Evolutionary conservation across 2,797 vertebrate genomes (phyloP).

Genomic region (Parambassis ranga): DNA sequence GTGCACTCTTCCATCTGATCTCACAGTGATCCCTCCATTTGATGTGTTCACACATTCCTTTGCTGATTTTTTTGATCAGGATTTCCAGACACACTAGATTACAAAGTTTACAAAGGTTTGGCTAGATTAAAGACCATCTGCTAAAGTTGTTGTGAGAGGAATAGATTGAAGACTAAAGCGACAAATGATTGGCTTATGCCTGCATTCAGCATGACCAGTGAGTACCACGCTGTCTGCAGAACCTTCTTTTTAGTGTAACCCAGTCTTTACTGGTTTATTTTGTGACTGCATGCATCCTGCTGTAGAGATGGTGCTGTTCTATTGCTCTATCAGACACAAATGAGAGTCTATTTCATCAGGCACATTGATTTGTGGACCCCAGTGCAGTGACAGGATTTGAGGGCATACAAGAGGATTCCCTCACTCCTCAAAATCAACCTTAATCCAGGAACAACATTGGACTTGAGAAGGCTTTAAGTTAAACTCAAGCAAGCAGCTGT

Average conservation of each 20-base stretch:
- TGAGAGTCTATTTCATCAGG: no score
- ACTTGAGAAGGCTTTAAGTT: no score
- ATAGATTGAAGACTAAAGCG: conserved; percentile 26
- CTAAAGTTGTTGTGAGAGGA: conserved; percentile 18
- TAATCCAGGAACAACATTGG: neutral
- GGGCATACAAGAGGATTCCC: neutral
- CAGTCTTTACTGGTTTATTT: no score
- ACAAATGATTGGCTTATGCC: conserved; percentile 21
- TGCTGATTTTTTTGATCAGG: conserved; percentile 23
- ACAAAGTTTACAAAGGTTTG: conserved; percentile 16
- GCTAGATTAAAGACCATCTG: conserved; percentile 46
- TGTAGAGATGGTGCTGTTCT: no score
- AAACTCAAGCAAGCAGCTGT: no score
- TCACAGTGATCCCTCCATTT: neutral
- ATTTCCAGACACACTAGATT: conserved; percentile 26
- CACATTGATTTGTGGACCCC: no score
- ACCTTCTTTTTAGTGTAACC: no score
- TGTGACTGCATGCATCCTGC: no score
- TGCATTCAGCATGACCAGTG: conserved; percentile 46
- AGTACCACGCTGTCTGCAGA: conserved; percentile 32
- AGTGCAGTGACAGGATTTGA: neutral
- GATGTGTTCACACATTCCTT: conserved; percentile 34
- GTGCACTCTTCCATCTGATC: conserved; percentile 30
- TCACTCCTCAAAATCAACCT: no score
- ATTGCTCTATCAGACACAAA: no score